Evolutionary conservation across 1,140 invertebrate genomes (phyloP), one percentile per base, ranked within the genome.

Genomic region (Probaryconus sp.): DNA sequence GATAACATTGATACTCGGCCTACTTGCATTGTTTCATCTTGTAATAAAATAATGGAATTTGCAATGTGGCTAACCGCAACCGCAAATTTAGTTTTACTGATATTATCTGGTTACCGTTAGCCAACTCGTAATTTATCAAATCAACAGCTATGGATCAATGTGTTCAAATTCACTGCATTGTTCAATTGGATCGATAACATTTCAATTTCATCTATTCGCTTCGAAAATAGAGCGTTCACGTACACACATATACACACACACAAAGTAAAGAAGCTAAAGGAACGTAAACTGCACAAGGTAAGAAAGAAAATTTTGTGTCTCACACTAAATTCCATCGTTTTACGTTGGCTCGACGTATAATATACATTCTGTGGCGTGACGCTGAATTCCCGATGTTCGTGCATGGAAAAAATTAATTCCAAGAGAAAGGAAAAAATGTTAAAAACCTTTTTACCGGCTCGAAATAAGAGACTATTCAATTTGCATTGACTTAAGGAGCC

Each of bases 41-140:
- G 51, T 40, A 72, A 64, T 71, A 61, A 64, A 72, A 72, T 72
- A 58, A 58, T 53, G 68, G 37, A 64, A 72, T 72, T 64, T 58
- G 53, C 51, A 38, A 26, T 51, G 53, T 45, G 60, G 60, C 50
- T 40, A 55, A 47, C 50, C 53, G 35, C 35, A 56, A 55, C 58
- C 68, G 17, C 51, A 72, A 72, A 72, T 72, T 63, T 56, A 63
- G 68, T 71, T 72, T 60, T 60, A 40, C 53, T 37, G 47, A 58
- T 64, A 71, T 64, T 55, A 71, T 71, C 68, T 71, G 68, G 64
- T 71, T 64, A 71, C 42, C 35, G 24, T 17, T 48, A 18, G 67
- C 47, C 20, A 20, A 3, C 50, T 26, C 48, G 58, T 56, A 71
- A 71, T 68, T 51, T 58, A 58, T 56, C 45, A 43, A 68, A 68